phyloP scores from a whole-genome alignment of 2,888 invertebrate genomes.

The Anagyrus pseudococci region DNA sequence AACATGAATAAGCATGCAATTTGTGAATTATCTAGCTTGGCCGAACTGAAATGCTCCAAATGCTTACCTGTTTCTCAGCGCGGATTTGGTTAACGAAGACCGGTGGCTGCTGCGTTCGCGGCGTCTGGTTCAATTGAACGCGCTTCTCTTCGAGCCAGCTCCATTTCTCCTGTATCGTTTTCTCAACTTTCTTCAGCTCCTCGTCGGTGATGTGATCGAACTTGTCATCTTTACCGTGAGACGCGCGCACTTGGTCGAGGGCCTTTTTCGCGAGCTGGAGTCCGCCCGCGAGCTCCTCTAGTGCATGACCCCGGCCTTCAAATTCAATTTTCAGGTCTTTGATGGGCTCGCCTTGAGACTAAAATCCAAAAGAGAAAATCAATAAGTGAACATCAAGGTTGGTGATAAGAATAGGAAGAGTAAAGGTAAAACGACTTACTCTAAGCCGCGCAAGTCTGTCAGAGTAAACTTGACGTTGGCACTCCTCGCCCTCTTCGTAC shows the following conservation, averaged over 20 bases:
- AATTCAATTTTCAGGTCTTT: conserved; percentile 82
- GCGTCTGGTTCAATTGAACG: conserved; percentile 69
- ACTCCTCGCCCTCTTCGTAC: conserved; percentile 96
- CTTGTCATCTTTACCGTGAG: conserved; percentile 69
- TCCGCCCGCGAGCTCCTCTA: conserved; percentile 81
- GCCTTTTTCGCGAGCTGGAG: conserved; percentile 84
- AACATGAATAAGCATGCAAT: neutral
- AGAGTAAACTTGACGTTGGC: conserved; percentile 75
- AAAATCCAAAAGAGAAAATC: conserved; percentile 50
- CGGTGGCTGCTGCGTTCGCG: conserved; percentile 77
- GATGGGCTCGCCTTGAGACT: conserved; percentile 88
- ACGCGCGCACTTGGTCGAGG: conserved; percentile 70
- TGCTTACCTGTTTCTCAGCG: conserved; percentile 76
- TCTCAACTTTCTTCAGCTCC: conserved; percentile 81
- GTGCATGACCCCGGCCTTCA: conserved; percentile 77
- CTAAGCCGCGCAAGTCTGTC: conserved; percentile 52
- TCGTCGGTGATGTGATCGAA: conserved; percentile 82
- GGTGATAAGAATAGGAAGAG: neutral
- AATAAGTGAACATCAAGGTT: neutral
- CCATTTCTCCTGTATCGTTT: conserved; percentile 68
- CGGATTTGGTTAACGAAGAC: conserved; percentile 81
- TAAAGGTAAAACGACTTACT: conserved; percentile 41
- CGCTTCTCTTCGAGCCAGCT: conserved; percentile 83
- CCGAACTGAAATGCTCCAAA: too few species aligned
- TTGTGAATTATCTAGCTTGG: conserved; percentile 53